These are phyloP conservation scores for Tetragnatha montana DNA, from an alignment of 2,888 invertebrate genomes.

Conservation along the genomic window DNA sequence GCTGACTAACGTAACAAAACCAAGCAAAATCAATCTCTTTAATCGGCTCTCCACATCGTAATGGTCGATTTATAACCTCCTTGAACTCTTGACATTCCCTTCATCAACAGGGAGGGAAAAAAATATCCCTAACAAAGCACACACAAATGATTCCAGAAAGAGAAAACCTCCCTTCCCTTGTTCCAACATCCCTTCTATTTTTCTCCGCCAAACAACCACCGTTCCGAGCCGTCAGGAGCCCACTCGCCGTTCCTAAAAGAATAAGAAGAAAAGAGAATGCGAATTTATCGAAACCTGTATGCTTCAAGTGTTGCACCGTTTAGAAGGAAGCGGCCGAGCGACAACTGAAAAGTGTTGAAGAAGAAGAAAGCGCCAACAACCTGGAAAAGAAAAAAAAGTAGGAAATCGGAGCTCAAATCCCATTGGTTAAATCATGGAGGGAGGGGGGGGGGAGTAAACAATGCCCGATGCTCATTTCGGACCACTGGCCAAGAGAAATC, in stretches of 20 bases:
- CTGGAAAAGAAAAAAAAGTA: not conserved
- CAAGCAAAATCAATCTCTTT: no score
- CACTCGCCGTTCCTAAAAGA: not conserved
- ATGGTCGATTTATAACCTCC: not conserved
- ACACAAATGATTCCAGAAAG: not conserved
- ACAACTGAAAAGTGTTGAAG: not conserved
- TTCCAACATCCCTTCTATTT: not conserved
- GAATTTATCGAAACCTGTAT: not conserved
- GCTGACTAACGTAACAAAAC: not conserved
- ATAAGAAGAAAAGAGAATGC: not conserved
- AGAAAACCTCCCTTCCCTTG: not conserved
- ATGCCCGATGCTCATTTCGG: constrained; percentile 34
- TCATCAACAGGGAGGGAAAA: not conserved
- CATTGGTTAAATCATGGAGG: not conserved
- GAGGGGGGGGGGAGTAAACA: constrained; percentile 18
- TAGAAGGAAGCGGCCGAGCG: not conserved
- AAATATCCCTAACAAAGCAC: not conserved
- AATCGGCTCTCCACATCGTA: not conserved
- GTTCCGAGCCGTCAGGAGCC: not conserved
- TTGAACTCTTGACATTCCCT: not conserved
- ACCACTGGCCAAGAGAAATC: constrained; percentile 33
- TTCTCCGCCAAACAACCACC: not conserved
- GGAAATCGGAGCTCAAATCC: not conserved
- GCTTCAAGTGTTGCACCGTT: constrained; percentile 1
- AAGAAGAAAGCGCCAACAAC: constrained; percentile 8